phyloP scores from a whole-genome alignment of 2,113 vertebrate genomes.

The Catharus minimus region DNA sequence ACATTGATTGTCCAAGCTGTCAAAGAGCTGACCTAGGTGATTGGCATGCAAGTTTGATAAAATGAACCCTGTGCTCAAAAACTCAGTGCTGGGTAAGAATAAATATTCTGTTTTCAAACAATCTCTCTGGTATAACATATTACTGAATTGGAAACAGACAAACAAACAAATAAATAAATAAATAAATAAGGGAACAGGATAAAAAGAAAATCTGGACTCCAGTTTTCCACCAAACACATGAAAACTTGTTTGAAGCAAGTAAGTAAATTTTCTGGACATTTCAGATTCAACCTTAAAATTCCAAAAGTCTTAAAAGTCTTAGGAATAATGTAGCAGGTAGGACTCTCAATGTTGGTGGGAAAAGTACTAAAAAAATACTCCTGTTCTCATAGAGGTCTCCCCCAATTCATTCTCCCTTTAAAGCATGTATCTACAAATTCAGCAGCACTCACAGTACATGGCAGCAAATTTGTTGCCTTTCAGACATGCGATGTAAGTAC shows the following conservation, averaged over 20 bases:
- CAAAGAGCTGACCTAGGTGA: neutral
- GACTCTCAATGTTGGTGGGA: accelerated
- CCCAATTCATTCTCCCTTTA: neutral
- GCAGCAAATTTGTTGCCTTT: neutral
- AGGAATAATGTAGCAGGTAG: neutral
- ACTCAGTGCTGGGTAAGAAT: neutral
- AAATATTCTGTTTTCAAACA: neutral
- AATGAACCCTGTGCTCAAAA: neutral
- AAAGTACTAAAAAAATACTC: neutral
- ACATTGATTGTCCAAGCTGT: neutral
- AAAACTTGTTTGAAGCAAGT: neutral
- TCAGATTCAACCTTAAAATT: neutral
- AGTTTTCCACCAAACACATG: neutral
- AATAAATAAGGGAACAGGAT: neutral
- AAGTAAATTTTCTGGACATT: neutral
- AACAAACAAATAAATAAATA: neutral
- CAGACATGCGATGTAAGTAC: neutral
- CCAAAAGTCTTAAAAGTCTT: neutral
- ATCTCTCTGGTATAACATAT: neutral
- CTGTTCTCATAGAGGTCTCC: neutral
- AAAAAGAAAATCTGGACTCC: neutral
- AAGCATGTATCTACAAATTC: neutral
- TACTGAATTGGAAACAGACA: neutral
- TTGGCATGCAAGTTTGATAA: neutral
- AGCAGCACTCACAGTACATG: neutral